Percentiles rank a stretch among this genome's conserved stretches.
Evolutionary conservation across 1,140 invertebrate genomes (phyloP).

Genomic region (Parasteatoda tepidariorum): DNA sequence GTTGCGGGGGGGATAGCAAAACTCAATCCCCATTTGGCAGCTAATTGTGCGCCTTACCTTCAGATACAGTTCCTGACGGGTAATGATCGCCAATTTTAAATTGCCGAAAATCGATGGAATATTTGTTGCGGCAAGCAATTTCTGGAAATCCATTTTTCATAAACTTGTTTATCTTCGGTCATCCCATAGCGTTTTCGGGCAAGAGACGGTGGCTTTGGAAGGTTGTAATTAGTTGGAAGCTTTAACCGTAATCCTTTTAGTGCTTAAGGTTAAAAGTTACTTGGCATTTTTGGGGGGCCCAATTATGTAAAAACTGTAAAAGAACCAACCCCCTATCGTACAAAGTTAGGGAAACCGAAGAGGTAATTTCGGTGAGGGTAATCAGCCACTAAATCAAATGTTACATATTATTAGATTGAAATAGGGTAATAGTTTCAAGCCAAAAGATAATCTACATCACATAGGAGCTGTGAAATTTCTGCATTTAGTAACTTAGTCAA

Average conservation of each 20-base stretch:
- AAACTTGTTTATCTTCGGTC: not conserved
- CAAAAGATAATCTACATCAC: too few species aligned
- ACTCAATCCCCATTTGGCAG: not conserved
- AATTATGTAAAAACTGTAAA: not conserved
- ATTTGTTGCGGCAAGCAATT: not conserved
- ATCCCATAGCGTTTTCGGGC: not conserved
- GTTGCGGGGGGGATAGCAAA: not conserved
- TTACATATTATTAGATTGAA: too few species aligned
- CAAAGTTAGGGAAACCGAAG: not conserved
- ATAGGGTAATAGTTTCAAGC: too few species aligned
- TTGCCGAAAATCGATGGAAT: not conserved
- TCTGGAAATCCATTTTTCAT: not conserved
- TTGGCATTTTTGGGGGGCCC: not conserved
- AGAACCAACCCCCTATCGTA: not conserved
- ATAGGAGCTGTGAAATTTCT: too few species aligned
- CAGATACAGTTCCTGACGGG: not conserved
- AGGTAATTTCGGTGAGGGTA: not conserved
- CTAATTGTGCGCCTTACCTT: not conserved
- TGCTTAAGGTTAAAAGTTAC: not conserved
- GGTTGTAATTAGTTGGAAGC: not conserved
- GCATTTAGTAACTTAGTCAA: too few species aligned
- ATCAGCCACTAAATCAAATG: too few species aligned
- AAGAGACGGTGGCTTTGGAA: not conserved
- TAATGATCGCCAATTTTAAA: not conserved
- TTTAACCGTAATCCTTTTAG: not conserved